phyloP scores from a whole-genome alignment of 2,113 vertebrate species.

The Brachyhypopomus occidentalis region DNA sequence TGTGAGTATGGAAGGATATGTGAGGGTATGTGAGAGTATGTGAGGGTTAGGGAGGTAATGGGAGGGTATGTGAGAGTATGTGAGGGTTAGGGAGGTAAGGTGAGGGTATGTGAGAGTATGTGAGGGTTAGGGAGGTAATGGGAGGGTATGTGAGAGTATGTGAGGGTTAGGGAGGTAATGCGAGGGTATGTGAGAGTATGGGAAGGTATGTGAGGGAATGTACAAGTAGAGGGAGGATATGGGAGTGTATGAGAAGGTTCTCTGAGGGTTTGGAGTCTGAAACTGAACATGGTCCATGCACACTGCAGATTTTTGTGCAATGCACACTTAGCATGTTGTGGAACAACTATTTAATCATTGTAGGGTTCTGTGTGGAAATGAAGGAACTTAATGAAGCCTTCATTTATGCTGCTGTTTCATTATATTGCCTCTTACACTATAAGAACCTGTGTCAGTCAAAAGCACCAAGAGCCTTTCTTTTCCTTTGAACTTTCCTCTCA shows the following conservation, averaged over 20 bases:
- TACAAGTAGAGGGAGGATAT: no score
- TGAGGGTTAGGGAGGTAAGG: no score
- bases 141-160: no score
- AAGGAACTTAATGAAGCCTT: conserved; percentile 15
- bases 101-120: no score
- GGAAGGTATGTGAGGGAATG: not conserved
- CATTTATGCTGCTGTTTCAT: conserved; percentile 21
- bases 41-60: no score
- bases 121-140: no score
- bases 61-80: no score
- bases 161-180: no score
- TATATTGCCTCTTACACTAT: conserved; percentile 29
- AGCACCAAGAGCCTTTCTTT: conserved; percentile 22
- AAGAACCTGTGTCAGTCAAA: conserved; percentile 7
- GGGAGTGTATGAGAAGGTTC: conserved; percentile 16
- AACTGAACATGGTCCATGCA: conserved; percentile 38
- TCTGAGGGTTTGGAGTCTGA: conserved; percentile 33
- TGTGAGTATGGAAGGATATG: no score
- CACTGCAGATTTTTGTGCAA: conserved; percentile 35
- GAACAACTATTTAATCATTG: conserved; percentile 22
- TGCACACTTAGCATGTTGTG: conserved; percentile 17
- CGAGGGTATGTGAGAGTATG: no score
- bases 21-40: no score
- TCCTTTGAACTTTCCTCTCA: conserved; percentile 18
- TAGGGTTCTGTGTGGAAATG: conserved; percentile 19